phyloP scores from a whole-genome alignment of 1,140 invertebrate species.

The Wiebesia pumilae region DNA sequence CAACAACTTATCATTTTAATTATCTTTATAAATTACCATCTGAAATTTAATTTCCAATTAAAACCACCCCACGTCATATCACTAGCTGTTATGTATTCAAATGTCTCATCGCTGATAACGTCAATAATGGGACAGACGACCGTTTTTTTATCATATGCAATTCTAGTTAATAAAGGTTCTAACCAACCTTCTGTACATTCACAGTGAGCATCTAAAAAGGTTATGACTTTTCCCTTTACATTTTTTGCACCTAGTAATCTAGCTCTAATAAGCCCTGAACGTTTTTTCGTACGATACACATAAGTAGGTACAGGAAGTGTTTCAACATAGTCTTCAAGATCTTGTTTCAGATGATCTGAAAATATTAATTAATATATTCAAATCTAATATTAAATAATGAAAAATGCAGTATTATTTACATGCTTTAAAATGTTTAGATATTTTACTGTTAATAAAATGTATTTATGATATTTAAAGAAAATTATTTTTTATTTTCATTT shows the following conservation, averaged over 20 bases:
- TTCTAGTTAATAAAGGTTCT: constrained; percentile 91
- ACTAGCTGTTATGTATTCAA: constrained; percentile 95
- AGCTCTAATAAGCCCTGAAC: constrained; percentile 95
- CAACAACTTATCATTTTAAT: neutral
- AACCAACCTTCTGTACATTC: constrained; percentile 97
- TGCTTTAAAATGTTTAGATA: neutral
- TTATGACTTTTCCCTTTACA: constrained; percentile 95
- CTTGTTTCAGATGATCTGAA: constrained; percentile 90
- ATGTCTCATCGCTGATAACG: constrained; percentile 97
- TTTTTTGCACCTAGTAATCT: constrained; percentile 92
- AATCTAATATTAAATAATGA: constrained; percentile 22
- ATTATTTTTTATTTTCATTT: no score
- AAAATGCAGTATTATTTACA: constrained; percentile 21
- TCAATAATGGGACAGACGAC: constrained; percentile 99
- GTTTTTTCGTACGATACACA: constrained; percentile 89
- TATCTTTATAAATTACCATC: constrained; percentile 80
- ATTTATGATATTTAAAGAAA: no score
- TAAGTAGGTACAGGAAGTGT: constrained; percentile 88
- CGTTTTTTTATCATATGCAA: constrained; percentile 92
- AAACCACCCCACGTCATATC: constrained; percentile 98
- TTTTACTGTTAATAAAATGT: no score
- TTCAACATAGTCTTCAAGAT: constrained; percentile 93
- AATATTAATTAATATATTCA: constrained; percentile 50
- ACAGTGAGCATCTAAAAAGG: constrained; percentile 97
- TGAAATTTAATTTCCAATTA: constrained; percentile 98